A percentile compares a stretch with the other conserved stretches of the same genome.
Conservation (phyloP, 2,113 vertebrate species). For the Caranx ignobilis region DNA sequence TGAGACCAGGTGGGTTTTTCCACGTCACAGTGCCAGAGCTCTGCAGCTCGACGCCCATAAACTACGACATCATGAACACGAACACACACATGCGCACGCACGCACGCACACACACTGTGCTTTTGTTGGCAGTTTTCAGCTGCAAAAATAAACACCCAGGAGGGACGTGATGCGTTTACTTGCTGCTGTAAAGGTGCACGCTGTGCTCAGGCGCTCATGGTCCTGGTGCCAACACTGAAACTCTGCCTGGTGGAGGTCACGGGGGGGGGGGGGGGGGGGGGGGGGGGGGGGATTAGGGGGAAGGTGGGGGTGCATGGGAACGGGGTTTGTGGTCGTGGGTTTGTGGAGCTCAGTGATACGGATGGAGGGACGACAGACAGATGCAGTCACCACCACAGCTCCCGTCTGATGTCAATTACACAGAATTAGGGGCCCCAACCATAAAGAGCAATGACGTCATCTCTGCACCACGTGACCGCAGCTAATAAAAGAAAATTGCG, state of each 20-base stretch:
- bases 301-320: conserved; percentile 37
- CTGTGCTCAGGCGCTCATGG: conserved; percentile 11
- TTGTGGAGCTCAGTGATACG: conserved; percentile 43
- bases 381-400: conserved; percentile 62
- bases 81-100: conserved; percentile 22
- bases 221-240: conserved; percentile 36
- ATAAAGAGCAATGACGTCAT: conserved; percentile 77
- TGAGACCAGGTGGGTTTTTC: conserved; percentile 50
- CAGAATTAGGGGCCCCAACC: conserved; percentile 63
- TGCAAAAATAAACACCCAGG: conserved; percentile 52
- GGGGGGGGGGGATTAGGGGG: neutral
- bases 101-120: neutral
- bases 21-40: conserved; percentile 39
- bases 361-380: conserved; percentile 41
- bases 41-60: conserved; percentile 50
- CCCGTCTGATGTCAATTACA: conserved; percentile 73
- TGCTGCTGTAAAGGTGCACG: conserved; percentile 54
- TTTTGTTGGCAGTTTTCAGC: conserved; percentile 56
- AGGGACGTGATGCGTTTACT: conserved; percentile 37
- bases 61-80: conserved; percentile 36
- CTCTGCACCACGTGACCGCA: conserved; percentile 53
- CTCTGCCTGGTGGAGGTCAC: conserved; percentile 60
- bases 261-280: neutral
- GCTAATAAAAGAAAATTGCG: conserved; percentile 71
- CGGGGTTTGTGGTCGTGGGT: conserved; percentile 41